Evolutionary conservation across 2,888 invertebrate genomes (phyloP).

Genomic region (Embidobia sp.): DNA sequence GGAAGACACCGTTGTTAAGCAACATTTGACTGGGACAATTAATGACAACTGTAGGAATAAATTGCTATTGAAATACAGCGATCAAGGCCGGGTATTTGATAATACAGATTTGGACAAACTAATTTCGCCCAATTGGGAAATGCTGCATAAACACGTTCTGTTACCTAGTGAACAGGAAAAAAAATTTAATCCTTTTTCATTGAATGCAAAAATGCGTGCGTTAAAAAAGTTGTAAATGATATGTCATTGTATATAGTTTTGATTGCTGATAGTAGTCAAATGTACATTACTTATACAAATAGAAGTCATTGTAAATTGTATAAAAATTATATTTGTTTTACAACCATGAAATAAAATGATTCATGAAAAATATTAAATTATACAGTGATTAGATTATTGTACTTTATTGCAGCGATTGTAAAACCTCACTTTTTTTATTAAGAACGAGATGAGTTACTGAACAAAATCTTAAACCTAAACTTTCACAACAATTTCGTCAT

Average conservation of each 20-base stretch:
- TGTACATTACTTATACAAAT: slow-evolving; percentile 14
- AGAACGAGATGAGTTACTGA: too few species aligned
- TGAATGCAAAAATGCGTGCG: slow-evolving; percentile 94
- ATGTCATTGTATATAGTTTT: too few species aligned
- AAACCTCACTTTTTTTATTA: too few species aligned
- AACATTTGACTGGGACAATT: slow-evolving; percentile 91
- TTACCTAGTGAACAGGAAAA: slow-evolving; percentile 89
- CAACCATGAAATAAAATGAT: slow-evolving; percentile 1
- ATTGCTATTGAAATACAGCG: slow-evolving; percentile 88
- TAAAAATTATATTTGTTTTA: slow-evolving; percentile 10
- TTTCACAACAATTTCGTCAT: too few species aligned
- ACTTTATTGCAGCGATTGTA: too few species aligned
- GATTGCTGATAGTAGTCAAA: neutral
- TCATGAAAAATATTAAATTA: neutral
- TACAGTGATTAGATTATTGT: too few species aligned
- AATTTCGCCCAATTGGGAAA: slow-evolving; percentile 88
- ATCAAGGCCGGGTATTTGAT: slow-evolving; percentile 84
- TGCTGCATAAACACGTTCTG: slow-evolving; percentile 91
- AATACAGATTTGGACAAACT: slow-evolving; percentile 85
- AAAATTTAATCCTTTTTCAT: slow-evolving; percentile 89
- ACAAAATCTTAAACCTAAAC: too few species aligned
- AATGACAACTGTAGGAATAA: slow-evolving; percentile 88
- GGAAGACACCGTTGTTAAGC: slow-evolving; percentile 96
- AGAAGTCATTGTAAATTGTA: slow-evolving; percentile 35
- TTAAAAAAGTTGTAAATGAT: slow-evolving; percentile 84